Evolutionary conservation across 2,888 invertebrate genomes (phyloP), one percentile per base, ranked within the genome.

Genomic region (Ashinkailepas kermadecensis): DNA sequence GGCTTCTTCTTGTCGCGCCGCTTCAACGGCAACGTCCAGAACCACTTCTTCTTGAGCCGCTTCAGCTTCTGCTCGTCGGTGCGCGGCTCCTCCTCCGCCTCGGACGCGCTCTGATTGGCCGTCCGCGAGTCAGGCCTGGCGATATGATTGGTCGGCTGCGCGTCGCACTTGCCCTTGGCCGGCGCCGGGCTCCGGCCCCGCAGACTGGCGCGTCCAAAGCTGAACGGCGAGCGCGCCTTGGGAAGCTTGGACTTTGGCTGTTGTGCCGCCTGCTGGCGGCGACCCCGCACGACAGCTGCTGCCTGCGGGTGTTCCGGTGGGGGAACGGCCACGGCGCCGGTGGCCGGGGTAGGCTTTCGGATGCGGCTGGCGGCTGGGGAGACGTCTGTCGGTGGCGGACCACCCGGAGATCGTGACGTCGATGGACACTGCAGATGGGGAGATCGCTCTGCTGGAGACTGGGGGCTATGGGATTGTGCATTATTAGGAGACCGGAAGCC

Each of bases 11-110:
- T 70, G 15, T 74, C 54, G 18, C 74, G 54, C 21, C 39, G 39
- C 74, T 54, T 56, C 15, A 74, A 12, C n/a, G 84, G 84, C 56
- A 84, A 80, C 23, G 84, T 83, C 84, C 84, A 84, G 80, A 84
- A 83, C 84, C 84, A 84, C 64, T 84, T 84, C 67, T 84, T 84
- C 83, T 84, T 84, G 3, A 57, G 83, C 80, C 81, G 82, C 83
- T 81, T 84, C 83, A 67, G 83, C 82, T 81, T 84, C 83, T 56
- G 82, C 78, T 79, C 79, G 79, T 79, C 79, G 8, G 79, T 79
- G 23, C 25, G 57, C 23, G 79, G 79, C 79, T 79, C 79, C 10
- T 79, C 79, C 13, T 79, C 58, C 12, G 74, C 74, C 56, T 79
- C 79, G 0, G 79, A 79, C 13, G 23, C 79, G 25, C 79, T 79